Evolutionary conservation across 2,113 vertebrate species (phyloP).

Genomic region (Bubo blakistoni): DNA sequence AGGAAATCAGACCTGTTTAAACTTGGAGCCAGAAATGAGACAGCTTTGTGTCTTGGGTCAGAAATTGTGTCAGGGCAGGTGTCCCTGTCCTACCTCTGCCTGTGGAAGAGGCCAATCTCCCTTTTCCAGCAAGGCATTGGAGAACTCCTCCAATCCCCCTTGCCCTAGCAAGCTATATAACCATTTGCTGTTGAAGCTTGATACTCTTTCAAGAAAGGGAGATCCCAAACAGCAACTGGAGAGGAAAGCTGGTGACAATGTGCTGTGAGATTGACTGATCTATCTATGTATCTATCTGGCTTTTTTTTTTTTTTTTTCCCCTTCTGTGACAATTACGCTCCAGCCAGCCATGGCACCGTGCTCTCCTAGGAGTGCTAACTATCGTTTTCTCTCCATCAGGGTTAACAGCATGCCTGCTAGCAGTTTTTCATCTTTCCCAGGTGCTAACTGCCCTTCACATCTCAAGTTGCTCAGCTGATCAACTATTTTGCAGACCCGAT

Average conservation of each 20-base stretch:
- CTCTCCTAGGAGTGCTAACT: not conserved
- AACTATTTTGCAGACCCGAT: not conserved
- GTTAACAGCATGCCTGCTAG: not conserved
- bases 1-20: not conserved
- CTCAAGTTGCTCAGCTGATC: not conserved
- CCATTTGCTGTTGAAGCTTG: not conserved
- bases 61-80: not conserved
- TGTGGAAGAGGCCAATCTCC: not conserved
- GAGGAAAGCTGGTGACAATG: not conserved
- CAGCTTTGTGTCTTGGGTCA: not conserved
- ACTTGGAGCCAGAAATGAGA: not conserved
- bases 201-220: not conserved
- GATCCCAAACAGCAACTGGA: not conserved
- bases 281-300: not conserved
- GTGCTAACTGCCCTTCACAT: not conserved
- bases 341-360: not conserved
- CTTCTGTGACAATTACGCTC: not conserved
- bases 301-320: not conserved
- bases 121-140: not conserved
- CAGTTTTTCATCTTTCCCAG: not conserved
- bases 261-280: not conserved
- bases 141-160: not conserved
- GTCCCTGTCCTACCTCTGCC: not conserved
- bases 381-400: not conserved
- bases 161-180: not conserved